Evolutionary conservation across 1,140 invertebrate genomes (phyloP).

Genomic region (Brachionus koreanus): DNA sequence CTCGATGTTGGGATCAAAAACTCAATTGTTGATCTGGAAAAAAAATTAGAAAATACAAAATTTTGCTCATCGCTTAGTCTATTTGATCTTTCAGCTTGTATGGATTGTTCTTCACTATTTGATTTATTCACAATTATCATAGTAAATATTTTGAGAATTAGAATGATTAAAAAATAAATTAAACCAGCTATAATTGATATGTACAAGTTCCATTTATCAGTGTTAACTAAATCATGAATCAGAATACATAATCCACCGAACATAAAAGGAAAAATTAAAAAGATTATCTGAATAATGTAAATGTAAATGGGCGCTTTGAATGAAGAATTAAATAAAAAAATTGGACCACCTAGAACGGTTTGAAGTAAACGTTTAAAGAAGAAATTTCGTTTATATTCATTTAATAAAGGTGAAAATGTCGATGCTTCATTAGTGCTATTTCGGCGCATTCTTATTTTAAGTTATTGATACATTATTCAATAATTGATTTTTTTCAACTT

Average conservation of each 20-base stretch:
- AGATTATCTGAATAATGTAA: constrained; percentile 51
- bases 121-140: constrained; percentile 4
- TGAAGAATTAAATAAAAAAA: constrained; percentile 50
- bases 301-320: constrained; percentile 55
- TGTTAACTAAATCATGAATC: constrained; percentile 49
- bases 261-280: constrained; percentile 53
- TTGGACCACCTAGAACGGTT: constrained; percentile 58
- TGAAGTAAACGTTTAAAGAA: constrained; percentile 57
- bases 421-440: neutral
- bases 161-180: constrained; percentile 51
- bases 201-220: constrained; percentile 46
- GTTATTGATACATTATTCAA: neutral
- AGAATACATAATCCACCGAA: constrained; percentile 53
- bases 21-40: neutral
- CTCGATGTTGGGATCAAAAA: neutral
- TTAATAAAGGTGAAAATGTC: constrained; percentile 53
- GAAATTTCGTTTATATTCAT: constrained; percentile 59
- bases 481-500: too few relatives aligned
- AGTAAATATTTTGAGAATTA: constrained; percentile 48
- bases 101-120: neutral
- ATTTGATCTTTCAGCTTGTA: neutral
- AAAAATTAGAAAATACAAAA: constrained; percentile 8
- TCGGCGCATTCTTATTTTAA: neutral
- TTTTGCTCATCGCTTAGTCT: constrained; percentile 18
- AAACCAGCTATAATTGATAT: constrained; percentile 46